These are phyloP conservation scores for Falco novaeseelandiae DNA, from an alignment of 2,797 vertebrate species.

Conservation along the genomic window DNA sequence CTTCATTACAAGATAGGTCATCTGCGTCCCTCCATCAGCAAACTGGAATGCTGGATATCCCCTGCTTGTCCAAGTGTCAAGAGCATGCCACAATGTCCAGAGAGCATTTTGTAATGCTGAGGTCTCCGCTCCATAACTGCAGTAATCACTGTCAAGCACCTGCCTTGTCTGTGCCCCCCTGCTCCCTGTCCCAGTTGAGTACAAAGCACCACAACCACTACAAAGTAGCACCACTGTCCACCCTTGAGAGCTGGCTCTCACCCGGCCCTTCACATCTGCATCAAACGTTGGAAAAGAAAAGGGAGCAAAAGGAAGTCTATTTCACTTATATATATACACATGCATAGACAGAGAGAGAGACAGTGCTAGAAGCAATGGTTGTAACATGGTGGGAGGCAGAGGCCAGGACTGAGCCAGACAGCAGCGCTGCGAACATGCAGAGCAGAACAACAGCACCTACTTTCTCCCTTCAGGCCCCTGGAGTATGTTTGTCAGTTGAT, in stretches of 20 bases:
- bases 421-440: not conserved
- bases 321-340: not conserved
- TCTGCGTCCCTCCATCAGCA: not conserved
- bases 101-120: not conserved
- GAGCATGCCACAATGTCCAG: not conserved
- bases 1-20: rapidly evolving
- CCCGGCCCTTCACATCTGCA: not conserved
- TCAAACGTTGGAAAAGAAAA: not conserved
- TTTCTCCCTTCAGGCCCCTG: not conserved
- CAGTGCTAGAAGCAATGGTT: not conserved
- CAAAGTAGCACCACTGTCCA: not conserved
- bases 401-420: not conserved
- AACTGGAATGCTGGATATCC: not conserved
- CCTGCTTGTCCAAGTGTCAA: rapidly evolving
- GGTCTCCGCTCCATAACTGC: not conserved
- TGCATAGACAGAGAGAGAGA: not conserved
- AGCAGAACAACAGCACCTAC: not conserved
- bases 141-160: not conserved
- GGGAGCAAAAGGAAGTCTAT: not conserved
- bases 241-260: not conserved
- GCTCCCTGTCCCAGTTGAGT: rapidly evolving
- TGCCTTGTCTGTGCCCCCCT: not conserved
- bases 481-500: not conserved
- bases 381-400: not conserved
- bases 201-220: not conserved